Evolutionary conservation across 2,113 vertebrate genomes (phyloP).

Genomic region (Neogale vison): DNA sequence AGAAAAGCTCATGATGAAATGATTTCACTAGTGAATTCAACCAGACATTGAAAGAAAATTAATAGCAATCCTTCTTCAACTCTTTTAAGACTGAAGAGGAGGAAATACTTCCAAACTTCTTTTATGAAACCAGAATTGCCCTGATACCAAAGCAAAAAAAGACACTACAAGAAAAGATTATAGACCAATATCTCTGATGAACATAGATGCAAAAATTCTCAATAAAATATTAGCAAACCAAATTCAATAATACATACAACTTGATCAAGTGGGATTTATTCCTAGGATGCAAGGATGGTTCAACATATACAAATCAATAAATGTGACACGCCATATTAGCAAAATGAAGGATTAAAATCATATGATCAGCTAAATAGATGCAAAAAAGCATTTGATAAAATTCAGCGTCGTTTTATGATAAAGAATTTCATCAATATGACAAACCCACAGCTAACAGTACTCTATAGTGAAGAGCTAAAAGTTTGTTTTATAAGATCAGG

Average conservation of each 20-base stretch:
- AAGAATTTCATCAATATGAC: not conserved
- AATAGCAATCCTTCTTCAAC: not conserved
- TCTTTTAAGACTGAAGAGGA: not conserved
- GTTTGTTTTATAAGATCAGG: not conserved
- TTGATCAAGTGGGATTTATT: no score
- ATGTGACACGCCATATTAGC: no score
- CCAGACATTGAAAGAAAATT: not conserved
- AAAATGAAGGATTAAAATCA: no score
- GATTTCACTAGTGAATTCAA: not conserved
- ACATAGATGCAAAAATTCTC: no score
- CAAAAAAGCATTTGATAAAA: no score
- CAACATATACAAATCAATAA: no score
- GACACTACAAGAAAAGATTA: not conserved
- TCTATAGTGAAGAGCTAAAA: not conserved
- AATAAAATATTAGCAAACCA: no score
- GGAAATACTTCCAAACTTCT: not conserved
- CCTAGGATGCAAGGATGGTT: no score
- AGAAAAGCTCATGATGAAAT: not conserved
- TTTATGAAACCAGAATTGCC: not conserved
- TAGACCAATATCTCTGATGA: not conserved
- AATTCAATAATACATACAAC: no score
- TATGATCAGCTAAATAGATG: no score
- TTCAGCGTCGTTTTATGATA: not conserved
- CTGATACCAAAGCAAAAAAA: not conserved
- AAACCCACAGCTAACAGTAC: not conserved